These are phyloP conservation scores for Chloroclysta siterata DNA, from an alignment of 2,888 invertebrate species.

Conservation along the genomic window DNA sequence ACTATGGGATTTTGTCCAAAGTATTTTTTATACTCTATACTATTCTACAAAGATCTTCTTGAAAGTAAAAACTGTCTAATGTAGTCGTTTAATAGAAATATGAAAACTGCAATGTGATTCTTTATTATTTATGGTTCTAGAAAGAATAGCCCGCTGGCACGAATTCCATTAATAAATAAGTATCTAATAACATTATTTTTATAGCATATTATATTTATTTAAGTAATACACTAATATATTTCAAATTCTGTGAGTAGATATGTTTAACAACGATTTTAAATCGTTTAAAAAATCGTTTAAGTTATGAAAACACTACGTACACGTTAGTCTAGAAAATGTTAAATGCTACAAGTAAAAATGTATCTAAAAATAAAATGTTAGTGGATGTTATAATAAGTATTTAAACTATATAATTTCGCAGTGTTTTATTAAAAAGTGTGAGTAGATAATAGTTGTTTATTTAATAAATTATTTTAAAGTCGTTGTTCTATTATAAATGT, in stretches of 20 bases:
- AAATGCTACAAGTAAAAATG: conserved; percentile 10
- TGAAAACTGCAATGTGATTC: neutral
- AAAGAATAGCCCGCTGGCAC: conserved; percentile 5
- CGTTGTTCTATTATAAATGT: conserved; percentile 75
- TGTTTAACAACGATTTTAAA: conserved; percentile 21
- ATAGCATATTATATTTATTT: conserved; percentile 16
- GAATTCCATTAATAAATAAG: conserved; percentile 19
- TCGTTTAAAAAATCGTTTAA: conserved; percentile 11
- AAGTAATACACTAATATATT: conserved; percentile 1
- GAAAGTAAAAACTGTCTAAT: conserved; percentile 5
- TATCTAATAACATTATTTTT: conserved; percentile 13
- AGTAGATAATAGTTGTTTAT: conserved; percentile 22
- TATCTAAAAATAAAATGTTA: conserved; percentile 1
- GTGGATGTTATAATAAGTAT: neutral
- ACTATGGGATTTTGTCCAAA: conserved; percentile 8
- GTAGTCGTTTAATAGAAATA: neutral
- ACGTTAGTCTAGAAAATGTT: conserved; percentile 5
- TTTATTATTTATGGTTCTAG: conserved; percentile 1
- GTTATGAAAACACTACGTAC: neutral
- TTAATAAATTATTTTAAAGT: conserved; percentile 58
- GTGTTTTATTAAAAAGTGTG: conserved; percentile 25
- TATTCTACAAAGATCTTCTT: neutral
- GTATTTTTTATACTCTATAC: conserved; percentile 17
- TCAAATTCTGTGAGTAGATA: neutral
- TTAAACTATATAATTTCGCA: conserved; percentile 20